Evolutionary conservation across 2,797 vertebrate species (phyloP), one percentile per base, ranked within the genome.

Genomic region (Sparidentex hasta): DNA sequence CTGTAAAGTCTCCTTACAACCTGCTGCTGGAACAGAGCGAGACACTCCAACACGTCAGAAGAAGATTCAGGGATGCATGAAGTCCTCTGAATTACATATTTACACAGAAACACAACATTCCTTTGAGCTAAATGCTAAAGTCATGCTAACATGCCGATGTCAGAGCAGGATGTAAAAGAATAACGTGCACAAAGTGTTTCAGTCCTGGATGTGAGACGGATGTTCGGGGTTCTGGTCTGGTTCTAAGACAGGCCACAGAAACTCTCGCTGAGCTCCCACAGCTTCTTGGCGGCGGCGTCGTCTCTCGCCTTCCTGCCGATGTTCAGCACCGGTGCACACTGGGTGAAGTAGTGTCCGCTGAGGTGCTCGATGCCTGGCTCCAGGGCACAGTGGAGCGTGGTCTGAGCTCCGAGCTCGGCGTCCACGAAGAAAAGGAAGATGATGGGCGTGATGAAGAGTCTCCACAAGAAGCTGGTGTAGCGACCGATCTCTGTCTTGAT

Each of bases 311-410:
- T 78, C 0, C 66, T 0, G 27, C 65, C 7, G 0, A 74, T 63
- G 70, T 61, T n/a, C 20, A 21, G 3, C 29, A 50, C 65, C 4
- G 13, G 71, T 0, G 83, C 46, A 7, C 93, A 94, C 46, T 76
- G 66, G 56, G 68, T 76, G 74, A 95, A 95, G 78, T 91, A 93
- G 14, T 81, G 79, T 0, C 94, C 94, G 56, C 92, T 95, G 12
- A 92, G 87, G 44, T 67, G 87, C 51, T 94, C 90, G 29, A 95
- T 90, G 56, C 93, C 93, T 54, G 82, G 86, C 84, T 93, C 83
- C 33, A 94, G 68, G 29, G 91, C 92, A 25, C 95, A 95, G 87
- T 95, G 89, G 3, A 95, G 89, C 0, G 92, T 93, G 7, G 94
- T 94, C 87, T 95, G 95, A 43, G 94, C 90, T 0, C 93, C 94